A percentile compares a stretch with the other conserved stretches of the same genome.
Conservation (phyloP, 2,888 invertebrate genomes). For the Hyppa rectilinea region DNA sequence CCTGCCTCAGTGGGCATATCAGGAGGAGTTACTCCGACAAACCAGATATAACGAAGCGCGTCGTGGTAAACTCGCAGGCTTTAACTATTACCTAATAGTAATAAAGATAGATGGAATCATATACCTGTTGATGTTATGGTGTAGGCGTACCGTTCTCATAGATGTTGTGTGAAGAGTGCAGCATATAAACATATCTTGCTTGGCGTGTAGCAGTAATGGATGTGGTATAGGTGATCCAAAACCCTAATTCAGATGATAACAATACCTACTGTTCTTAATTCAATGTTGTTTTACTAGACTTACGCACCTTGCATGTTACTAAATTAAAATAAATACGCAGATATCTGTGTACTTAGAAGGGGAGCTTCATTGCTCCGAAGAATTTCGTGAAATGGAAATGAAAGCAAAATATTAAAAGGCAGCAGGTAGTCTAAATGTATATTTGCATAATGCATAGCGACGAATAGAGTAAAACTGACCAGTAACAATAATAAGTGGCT, state of each 20-base stretch:
- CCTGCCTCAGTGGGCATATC: constrained; percentile 56
- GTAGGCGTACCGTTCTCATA: neutral
- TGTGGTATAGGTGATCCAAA: constrained; percentile 1
- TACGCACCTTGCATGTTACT: neutral
- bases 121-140: neutral
- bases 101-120: neutral
- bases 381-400: neutral
- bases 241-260: neutral
- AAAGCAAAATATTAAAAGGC: too few relatives aligned
- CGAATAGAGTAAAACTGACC: too few relatives aligned
- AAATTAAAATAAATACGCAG: neutral
- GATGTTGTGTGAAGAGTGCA: neutral
- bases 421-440: too few relatives aligned
- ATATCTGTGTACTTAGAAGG: neutral
- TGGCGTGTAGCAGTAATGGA: neutral
- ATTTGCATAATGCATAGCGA: too few relatives aligned
- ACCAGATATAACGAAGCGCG: constrained; percentile 75
- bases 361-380: neutral
- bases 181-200: too few relatives aligned
- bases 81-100: neutral
- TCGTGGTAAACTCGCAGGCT: constrained; percentile 71
- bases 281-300: neutral
- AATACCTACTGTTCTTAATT: neutral
- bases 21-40: constrained; percentile 76
- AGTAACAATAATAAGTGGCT: too few relatives aligned